Evolutionary conservation across 2,888 invertebrate species (phyloP).

Genomic region (Malacosoma neustria): DNA sequence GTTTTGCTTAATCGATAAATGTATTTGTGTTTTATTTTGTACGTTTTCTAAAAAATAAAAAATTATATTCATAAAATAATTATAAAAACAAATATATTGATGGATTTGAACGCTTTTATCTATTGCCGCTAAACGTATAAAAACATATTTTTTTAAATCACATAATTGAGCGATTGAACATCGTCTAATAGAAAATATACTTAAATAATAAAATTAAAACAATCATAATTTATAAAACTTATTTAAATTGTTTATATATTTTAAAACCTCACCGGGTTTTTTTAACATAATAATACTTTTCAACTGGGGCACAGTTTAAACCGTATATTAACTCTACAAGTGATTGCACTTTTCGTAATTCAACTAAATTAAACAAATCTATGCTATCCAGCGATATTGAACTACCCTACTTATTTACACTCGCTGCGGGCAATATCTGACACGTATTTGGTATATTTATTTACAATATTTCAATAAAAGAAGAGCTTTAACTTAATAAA

Average conservation of each 20-base stretch:
- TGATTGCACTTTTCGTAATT: conserved; percentile 67
- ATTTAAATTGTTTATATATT: conserved; percentile 27
- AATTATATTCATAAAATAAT: conserved; percentile 14
- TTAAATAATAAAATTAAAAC: conserved; percentile 45
- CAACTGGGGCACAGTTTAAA: conserved; percentile 61
- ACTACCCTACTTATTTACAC: conserved; percentile 53
- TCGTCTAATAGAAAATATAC: conserved; percentile 54
- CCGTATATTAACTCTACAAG: conserved; percentile 63
- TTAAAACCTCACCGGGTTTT: conserved; percentile 65
- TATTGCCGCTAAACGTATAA: conserved; percentile 23
- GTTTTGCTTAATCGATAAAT: conserved; percentile 46
- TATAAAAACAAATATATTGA: conserved; percentile 29
- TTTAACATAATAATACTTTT: conserved; percentile 75
- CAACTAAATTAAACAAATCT: conserved; percentile 30
- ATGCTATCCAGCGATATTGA: conserved; percentile 10
- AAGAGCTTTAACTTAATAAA: conserved; percentile 51
- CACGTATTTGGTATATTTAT: conserved; percentile 72
- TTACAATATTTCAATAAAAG: conserved; percentile 56
- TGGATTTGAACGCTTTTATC: conserved; percentile 19
- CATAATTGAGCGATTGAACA: conserved; percentile 47
- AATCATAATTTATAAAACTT: conserved; percentile 38
- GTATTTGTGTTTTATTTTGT: conserved; percentile 57
- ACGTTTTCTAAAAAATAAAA: conserved; percentile 47
- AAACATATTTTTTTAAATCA: conserved; percentile 30
- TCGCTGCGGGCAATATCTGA: conserved; percentile 38